These are phyloP conservation scores for Parasteatoda tepidariorum DNA, from an alignment of 1,140 invertebrate species.

Conservation along the genomic window DNA sequence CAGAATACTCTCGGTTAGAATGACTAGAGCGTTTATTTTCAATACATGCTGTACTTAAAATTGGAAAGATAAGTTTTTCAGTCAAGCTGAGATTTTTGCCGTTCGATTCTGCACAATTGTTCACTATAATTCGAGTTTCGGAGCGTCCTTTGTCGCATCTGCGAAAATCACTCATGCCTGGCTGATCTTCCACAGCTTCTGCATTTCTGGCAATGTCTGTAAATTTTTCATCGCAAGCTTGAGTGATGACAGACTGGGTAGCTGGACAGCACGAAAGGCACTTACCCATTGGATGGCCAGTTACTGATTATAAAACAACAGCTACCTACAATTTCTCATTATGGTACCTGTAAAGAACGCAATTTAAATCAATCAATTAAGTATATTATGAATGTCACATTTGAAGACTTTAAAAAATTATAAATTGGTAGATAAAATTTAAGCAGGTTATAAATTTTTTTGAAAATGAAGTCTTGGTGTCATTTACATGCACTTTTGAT, in stretches of 20 bases:
- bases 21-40: constrained; percentile 69
- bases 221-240: constrained; percentile 60
- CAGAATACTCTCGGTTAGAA: constrained; percentile 71
- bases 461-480: too few relatives aligned
- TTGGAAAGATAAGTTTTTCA: constrained; percentile 67
- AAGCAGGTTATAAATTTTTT: too few relatives aligned
- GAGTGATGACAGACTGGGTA: constrained; percentile 71
- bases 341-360: not conserved
- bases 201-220: constrained; percentile 59
- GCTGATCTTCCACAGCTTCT: constrained; percentile 38
- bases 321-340: constrained; percentile 43
- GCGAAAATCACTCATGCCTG: constrained; percentile 21
- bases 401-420: too few relatives aligned
- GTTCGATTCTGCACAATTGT: constrained; percentile 59
- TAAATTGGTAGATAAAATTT: too few relatives aligned
- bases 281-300: constrained; percentile 77
- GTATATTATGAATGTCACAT: too few relatives aligned
- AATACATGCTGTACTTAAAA: constrained; percentile 58
- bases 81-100: constrained; percentile 62
- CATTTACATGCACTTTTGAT: too few relatives aligned
- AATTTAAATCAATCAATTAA: too few relatives aligned
- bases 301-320: constrained; percentile 10
- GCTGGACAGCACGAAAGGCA: constrained; percentile 77
- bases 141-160: constrained; percentile 40
- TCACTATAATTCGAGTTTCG: constrained; percentile 54